Evolutionary conservation across 2,888 invertebrate species (phyloP).

Genomic region (Spisula subtruncata): DNA sequence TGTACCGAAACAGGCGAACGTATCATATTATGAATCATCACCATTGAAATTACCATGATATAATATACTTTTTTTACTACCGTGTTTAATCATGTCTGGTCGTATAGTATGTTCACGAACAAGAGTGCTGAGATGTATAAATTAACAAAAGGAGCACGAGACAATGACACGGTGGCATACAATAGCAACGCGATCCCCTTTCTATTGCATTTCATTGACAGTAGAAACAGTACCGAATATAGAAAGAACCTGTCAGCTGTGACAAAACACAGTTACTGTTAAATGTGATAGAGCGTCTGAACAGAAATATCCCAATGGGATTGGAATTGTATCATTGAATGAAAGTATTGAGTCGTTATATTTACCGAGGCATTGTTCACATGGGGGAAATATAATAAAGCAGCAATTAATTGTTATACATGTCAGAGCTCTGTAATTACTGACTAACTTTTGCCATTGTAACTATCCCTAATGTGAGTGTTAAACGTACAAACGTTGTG

Average conservation of each 20-base stretch:
- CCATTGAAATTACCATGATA: constrained; percentile 1
- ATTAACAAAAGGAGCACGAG: not conserved
- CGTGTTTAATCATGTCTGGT: not conserved
- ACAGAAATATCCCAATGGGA: not conserved
- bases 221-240: not conserved
- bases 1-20: not conserved
- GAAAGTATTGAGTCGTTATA: not conserved
- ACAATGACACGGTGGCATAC: not conserved
- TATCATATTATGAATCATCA: not conserved
- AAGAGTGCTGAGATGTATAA: not conserved
- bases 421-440: not conserved
- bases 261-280: constrained; percentile 11
- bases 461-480: too few relatives aligned
- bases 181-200: not conserved
- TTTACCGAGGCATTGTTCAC: not conserved
- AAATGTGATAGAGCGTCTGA: not conserved
- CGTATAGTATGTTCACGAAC: not conserved
- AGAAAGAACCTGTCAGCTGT: not conserved
- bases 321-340: not conserved
- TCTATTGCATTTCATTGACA: not conserved
- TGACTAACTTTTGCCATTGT: not conserved
- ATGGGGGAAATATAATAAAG: not conserved
- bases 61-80: not conserved
- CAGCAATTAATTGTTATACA: not conserved
- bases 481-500: too few relatives aligned